phyloP scores from a whole-genome alignment of 2,888 invertebrate genomes.

The Lycia hirtaria region DNA sequence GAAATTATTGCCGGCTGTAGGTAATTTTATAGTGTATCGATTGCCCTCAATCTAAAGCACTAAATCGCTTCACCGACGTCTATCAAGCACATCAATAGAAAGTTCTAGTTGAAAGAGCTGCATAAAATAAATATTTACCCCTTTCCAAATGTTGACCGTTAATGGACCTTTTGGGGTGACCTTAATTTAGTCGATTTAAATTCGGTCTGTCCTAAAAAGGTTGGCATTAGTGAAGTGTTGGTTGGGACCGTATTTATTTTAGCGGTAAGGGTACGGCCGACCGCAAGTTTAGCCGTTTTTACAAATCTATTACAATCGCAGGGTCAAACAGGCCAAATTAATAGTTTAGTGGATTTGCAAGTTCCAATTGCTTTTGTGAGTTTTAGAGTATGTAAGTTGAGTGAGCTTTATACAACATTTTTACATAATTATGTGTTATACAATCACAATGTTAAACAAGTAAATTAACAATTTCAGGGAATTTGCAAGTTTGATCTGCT shows the following conservation, averaged over 20 bases:
- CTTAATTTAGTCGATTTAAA: constrained; percentile 47
- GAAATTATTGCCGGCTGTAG: neutral
- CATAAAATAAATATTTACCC: constrained; percentile 30
- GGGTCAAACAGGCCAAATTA: neutral
- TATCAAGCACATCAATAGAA: constrained; percentile 10
- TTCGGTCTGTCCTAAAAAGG: constrained; percentile 45
- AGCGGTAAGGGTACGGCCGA: constrained; percentile 32
- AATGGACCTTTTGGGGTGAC: constrained; percentile 44
- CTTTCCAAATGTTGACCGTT: constrained; percentile 41
- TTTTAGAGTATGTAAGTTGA: neutral
- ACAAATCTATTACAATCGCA: constrained; percentile 16
- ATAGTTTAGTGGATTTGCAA: constrained; percentile 3
- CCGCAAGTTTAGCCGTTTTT: constrained; percentile 25
- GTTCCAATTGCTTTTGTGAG: neutral
- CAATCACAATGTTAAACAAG: neutral
- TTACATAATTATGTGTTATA: too few relatives aligned
- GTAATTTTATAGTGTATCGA: neutral
- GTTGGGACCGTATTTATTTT: constrained; percentile 42
- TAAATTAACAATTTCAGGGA: constrained; percentile 1
- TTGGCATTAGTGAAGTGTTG: constrained; percentile 40
- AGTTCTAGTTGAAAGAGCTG: constrained; percentile 15
- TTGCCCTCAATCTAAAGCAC: constrained; percentile 6
- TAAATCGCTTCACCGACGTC: constrained; percentile 4
- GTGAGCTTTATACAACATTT: too few relatives aligned
- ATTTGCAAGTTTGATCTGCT: neutral